A percentile compares a stretch with the other conserved stretches of the same genome.
Evolutionary conservation across 1,140 invertebrate genomes (phyloP).

Genomic region (Drosophila baimaii): DNA sequence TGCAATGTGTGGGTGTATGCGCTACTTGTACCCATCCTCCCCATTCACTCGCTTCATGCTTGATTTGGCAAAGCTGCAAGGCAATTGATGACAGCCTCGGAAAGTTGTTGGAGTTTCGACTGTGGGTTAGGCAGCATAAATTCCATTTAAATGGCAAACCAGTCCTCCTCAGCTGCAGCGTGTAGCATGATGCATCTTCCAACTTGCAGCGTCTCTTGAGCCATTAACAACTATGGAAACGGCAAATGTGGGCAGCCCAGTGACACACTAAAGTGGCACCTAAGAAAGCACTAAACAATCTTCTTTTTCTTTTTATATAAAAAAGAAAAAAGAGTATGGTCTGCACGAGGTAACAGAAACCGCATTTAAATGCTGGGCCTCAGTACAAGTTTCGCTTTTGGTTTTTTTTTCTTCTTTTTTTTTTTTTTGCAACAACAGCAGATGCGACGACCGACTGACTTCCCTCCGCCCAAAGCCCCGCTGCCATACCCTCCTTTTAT

Average conservation of each 20-base stretch:
- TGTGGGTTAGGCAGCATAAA: constrained; percentile 72
- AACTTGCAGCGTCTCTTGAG: constrained; percentile 42
- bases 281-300: constrained; percentile 33
- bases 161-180: constrained; percentile 44
- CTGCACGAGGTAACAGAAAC: constrained; percentile 53
- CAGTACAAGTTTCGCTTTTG: constrained; percentile 42
- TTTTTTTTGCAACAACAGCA: constrained; percentile 25
- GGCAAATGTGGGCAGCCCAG: constrained; percentile 76
- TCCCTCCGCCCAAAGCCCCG: not conserved
- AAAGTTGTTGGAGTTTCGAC: constrained; percentile 43
- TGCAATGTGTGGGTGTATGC: constrained; percentile 18
- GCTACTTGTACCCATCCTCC: constrained; percentile 16
- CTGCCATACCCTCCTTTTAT: not conserved
- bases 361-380: constrained; percentile 69
- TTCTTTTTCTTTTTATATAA: constrained; percentile 5
- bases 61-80: constrained; percentile 62
- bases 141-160: constrained; percentile 79
- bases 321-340: constrained; percentile 27
- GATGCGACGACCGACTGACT: constrained; percentile 49
- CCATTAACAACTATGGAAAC: constrained; percentile 71
- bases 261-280: constrained; percentile 74
- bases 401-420: constrained; percentile 34
- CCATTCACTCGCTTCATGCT: constrained; percentile 53
- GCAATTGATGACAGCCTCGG: constrained; percentile 68
- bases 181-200: constrained; percentile 58